Evolutionary conservation across 2,888 invertebrate genomes (phyloP), one percentile per base, ranked within the genome.

Genomic region (Rhabditoides inermis): DNA sequence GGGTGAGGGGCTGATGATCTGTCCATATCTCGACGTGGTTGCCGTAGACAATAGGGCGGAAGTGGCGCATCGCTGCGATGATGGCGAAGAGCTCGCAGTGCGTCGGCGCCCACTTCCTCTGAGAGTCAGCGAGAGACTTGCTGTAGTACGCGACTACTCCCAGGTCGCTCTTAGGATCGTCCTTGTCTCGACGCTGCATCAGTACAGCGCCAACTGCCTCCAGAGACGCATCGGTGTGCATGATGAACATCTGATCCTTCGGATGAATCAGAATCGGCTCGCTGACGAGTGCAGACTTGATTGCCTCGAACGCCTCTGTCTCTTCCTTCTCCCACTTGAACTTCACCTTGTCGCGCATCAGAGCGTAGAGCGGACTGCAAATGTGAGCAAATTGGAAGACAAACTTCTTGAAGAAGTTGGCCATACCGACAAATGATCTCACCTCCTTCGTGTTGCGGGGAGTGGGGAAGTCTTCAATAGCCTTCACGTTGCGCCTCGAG

Each of bases 131-230:
- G 2, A 73, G 48, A 3, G 63, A 56, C 20, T 57, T 46, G 36
- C 68, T 69, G 2, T 57, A 55, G 49, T 66, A 71, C 5, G 64
- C 64, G 0, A 73, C 53, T 2, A 65, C 69, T 27, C 22, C 2
- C 7, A 44, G 49, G 6, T 53, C 51, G 15, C 57, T 49, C 2
- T 28, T n/a, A n/a, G n/a, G n/a, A n/a, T n/a, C 41, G 7, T 53
- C 55, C 7, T 52, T 51, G 1, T n/a, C 4, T 1, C 39, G 23
- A 20, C 35, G 3, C 42, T 63, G 72, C 41, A 64, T 20, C 3
- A 73, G 56, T 1, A 60, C 69, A 1, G 70, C 63, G 5, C 69
- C 72, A 3, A 68, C 28, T 1, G 67, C 72, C n/a, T 49, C 45
- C 7, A 51, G 52, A 6, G 64, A 65, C 5, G 65, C 73, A 49